A percentile compares a stretch with the other conserved stretches of the same genome.
Evolutionary conservation across 2,113 vertebrate species (phyloP).

Genomic region (Daphoenositta chrysoptera): DNA sequence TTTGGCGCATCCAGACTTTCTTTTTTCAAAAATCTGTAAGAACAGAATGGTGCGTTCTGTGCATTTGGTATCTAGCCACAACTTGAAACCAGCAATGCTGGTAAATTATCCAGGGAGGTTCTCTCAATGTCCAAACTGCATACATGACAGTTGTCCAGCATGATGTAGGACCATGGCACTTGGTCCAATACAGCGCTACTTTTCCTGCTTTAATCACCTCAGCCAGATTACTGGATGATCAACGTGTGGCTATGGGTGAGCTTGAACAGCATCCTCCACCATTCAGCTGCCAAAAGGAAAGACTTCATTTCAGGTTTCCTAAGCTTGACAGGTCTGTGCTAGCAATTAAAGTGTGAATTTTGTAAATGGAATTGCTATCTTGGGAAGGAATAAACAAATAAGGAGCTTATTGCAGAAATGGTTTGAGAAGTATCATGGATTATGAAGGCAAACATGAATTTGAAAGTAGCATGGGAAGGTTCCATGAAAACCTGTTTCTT

Average conservation of each 20-base stretch:
- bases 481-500: neutral
- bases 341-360: neutral
- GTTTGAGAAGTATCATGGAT: neutral
- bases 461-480: neutral
- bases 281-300: neutral
- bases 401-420: neutral
- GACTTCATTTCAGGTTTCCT: neutral
- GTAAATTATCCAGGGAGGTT: neutral
- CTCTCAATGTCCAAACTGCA: accelerated
- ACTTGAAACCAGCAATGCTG: neutral
- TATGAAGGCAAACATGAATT: neutral
- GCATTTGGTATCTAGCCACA: neutral
- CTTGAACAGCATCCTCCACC: neutral
- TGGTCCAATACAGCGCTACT: neutral
- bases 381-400: neutral
- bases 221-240: neutral
- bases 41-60: neutral
- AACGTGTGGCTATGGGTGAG: neutral
- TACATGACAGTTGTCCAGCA: neutral
- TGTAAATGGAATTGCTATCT: neutral
- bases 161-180: neutral
- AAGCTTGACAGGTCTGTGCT: neutral
- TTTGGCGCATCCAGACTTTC: neutral
- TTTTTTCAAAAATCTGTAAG: neutral
- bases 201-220: neutral